Percentiles rank a stretch among this genome's conserved stretches.
Conservation (phyloP, 53 echinoderm and acorn worm species). For the Holothuria scabra region DNA sequence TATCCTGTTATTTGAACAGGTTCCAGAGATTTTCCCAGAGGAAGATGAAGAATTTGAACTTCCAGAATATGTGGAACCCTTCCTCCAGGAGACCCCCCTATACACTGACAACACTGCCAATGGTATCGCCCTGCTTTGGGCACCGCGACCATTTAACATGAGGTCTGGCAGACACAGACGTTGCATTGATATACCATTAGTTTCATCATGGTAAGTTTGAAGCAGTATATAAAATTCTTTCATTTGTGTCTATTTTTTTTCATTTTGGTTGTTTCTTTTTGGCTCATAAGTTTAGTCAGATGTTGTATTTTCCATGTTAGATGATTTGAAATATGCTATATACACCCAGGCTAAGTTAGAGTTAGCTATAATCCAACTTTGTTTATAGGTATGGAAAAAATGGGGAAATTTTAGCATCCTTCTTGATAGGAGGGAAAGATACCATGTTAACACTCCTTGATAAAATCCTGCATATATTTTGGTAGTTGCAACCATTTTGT, state of each 20-base stretch:
- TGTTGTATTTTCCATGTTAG: too few species aligned
- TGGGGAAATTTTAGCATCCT: too few species aligned
- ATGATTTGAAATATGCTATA: too few species aligned
- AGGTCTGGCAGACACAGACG: slow-evolving; percentile 91
- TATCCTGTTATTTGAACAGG: slow-evolving; percentile 25
- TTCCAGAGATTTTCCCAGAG: slow-evolving; percentile 83
- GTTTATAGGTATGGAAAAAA: too few species aligned
- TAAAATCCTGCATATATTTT: too few species aligned
- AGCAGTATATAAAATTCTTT: background rate
- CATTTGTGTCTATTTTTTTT: too few species aligned
- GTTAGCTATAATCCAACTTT: too few species aligned
- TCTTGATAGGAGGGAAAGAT: too few species aligned
- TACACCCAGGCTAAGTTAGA: too few species aligned
- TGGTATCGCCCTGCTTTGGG: slow-evolving; percentile 95
- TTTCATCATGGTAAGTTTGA: slow-evolving; percentile 78
- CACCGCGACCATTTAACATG: slow-evolving; percentile 94
- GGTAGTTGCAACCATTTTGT: too few species aligned
- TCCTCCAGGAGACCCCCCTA: slow-evolving; percentile 93
- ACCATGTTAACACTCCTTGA: too few species aligned
- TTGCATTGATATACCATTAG: slow-evolving; percentile 91
- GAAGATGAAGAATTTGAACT: slow-evolving; percentile 99
- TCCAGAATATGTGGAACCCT: slow-evolving; percentile 87
- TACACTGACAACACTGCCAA: slow-evolving; percentile 99
- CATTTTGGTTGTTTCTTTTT: background rate
- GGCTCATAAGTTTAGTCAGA: background rate